Percentiles rank a stretch among this genome's conserved stretches.
These are phyloP conservation scores for Sturnira hondurensis DNA, from an alignment of 2,113 vertebrate species.

Conservation along the genomic window DNA sequence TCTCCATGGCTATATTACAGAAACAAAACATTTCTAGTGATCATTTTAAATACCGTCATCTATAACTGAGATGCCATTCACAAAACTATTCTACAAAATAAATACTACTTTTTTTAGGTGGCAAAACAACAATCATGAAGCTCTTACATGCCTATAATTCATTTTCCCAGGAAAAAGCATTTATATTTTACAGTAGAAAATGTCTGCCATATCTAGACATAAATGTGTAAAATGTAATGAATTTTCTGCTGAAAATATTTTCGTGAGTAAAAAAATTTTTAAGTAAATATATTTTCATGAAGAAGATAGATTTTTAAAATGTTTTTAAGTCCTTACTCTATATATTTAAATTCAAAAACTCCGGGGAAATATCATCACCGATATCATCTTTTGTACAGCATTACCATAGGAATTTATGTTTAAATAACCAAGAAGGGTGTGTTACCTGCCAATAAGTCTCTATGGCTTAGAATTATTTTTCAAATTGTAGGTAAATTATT, in stretches of 20 bases:
- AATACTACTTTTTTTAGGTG: slow-evolving; percentile 18
- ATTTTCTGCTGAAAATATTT: slow-evolving; percentile 40
- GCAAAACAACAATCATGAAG: slow-evolving; percentile 17
- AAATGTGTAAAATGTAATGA: slow-evolving; percentile 30
- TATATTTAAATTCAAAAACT: slow-evolving; percentile 42
- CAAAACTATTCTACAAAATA: slow-evolving; percentile 38
- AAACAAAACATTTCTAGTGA: slow-evolving; percentile 26
- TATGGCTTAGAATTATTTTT: slow-evolving; percentile 34
- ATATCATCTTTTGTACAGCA: slow-evolving; percentile 41
- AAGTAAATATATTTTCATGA: slow-evolving; percentile 45
- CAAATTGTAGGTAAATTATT: slow-evolving; percentile 46
- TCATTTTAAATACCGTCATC: neutral
- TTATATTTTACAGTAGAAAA: slow-evolving; percentile 46
- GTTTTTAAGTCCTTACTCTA: neutral
- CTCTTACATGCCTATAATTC: neutral
- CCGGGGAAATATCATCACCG: slow-evolving; percentile 21
- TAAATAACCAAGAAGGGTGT: slow-evolving; percentile 47
- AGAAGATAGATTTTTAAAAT: neutral
- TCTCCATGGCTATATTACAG: neutral
- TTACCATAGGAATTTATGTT: slow-evolving; percentile 30
- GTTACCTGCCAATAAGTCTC: slow-evolving; percentile 51
- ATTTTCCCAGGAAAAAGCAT: slow-evolving; percentile 40
- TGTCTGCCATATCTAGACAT: slow-evolving; percentile 35
- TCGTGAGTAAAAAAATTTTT: neutral
- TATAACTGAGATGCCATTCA: slow-evolving; percentile 24